Evolutionary conservation across 2,888 invertebrate genomes (phyloP).

Genomic region (Pocota personata): DNA sequence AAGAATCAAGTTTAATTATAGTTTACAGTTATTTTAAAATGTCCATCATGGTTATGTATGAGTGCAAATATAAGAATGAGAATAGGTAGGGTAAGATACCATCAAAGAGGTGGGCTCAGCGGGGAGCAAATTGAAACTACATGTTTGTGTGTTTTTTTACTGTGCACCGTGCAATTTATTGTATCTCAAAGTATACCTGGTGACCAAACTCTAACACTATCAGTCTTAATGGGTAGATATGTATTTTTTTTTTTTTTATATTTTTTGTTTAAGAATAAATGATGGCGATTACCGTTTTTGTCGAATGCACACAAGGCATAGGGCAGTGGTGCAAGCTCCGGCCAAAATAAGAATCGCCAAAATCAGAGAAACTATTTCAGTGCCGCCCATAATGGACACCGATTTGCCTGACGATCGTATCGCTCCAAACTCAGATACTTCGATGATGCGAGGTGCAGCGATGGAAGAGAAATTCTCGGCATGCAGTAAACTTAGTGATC

Average conservation of each 20-base stretch:
- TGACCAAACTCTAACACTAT: conserved; percentile 71
- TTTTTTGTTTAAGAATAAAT: too few species aligned
- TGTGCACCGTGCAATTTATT: conserved; percentile 49
- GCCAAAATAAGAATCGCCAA: conserved; percentile 92
- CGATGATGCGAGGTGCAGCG: conserved; percentile 87
- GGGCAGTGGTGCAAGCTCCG: conserved; percentile 90
- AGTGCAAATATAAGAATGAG: neutral
- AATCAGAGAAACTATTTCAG: conserved; percentile 91
- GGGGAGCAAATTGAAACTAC: conserved; percentile 67
- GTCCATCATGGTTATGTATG: conserved; percentile 46
- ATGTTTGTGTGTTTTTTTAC: conserved; percentile 46
- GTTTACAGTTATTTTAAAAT: conserved; percentile 70
- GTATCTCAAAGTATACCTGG: conserved; percentile 53
- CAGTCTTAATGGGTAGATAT: conserved; percentile 68
- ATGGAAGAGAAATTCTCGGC: conserved; percentile 77
- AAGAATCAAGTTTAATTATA: conserved; percentile 66
- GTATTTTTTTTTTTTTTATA: conserved; percentile 21
- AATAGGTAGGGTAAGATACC: neutral
- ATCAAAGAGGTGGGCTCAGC: neutral
- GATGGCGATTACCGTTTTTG: conserved; percentile 81
- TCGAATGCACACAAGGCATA: conserved; percentile 90
- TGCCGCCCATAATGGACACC: conserved; percentile 85
- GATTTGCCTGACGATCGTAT: conserved; percentile 79
- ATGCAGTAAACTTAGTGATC: conserved; percentile 84
- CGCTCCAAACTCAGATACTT: conserved; percentile 83